Evolutionary conservation across 2,113 vertebrate species (phyloP).

Genomic region (Catagonus wagneri): DNA sequence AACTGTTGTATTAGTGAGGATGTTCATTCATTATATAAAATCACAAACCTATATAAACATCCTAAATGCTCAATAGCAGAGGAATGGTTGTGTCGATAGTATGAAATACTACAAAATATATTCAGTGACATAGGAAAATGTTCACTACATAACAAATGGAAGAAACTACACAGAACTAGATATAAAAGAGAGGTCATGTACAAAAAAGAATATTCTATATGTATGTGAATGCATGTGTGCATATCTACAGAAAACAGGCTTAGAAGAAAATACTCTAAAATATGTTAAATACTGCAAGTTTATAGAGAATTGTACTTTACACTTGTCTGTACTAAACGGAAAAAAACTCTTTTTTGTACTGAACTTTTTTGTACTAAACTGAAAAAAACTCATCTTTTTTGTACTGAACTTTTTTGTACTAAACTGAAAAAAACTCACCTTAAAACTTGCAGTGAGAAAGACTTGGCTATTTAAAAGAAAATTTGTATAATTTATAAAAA

Average conservation of each 20-base stretch:
- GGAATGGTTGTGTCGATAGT: not conserved
- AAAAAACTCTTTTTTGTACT: not conserved
- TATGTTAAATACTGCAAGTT: not conserved
- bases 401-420: not conserved
- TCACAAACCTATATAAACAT: not conserved
- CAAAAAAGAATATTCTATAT: not conserved
- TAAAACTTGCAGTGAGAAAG: not conserved
- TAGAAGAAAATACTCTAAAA: conserved; percentile 45
- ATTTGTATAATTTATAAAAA: not conserved
- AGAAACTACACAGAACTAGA: not conserved
- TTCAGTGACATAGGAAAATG: not conserved
- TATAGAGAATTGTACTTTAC: not conserved
- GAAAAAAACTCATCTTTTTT: not conserved
- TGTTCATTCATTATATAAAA: not conserved
- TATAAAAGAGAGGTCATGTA: not conserved
- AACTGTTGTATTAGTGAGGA: not conserved
- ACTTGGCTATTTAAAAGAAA: conserved; percentile 1
- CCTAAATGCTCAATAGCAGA: not conserved
- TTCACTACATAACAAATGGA: not conserved
- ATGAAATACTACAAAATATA: conserved; percentile 29
- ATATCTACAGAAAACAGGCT: not conserved
- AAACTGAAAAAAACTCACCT: no score
- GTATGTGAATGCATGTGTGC: not conserved
- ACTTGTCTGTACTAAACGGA: not conserved
- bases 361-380: not conserved